Conservation (phyloP, 1,140 invertebrate genomes). For the Eriosoma lanigerum region DNA sequence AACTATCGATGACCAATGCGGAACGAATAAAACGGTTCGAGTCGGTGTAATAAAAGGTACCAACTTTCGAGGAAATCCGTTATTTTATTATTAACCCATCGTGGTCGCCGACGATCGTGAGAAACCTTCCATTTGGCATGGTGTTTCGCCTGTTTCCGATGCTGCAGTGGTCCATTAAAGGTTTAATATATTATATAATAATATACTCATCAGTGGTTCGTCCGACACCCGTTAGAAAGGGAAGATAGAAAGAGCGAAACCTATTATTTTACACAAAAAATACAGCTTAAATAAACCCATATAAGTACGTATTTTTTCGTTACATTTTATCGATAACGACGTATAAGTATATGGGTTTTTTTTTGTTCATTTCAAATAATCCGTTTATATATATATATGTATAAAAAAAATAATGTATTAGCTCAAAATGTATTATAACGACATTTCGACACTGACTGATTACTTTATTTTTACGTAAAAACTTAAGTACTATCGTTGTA, state of each 20-base stretch:
- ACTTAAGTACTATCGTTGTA: neutral
- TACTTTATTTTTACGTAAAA: neutral
- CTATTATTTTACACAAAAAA: neutral
- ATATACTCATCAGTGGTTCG: too few species aligned
- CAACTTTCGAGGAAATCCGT: conserved; percentile 6
- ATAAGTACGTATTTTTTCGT: too few species aligned
- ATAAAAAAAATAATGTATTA: too few species aligned
- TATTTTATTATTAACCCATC: conserved; percentile 29
- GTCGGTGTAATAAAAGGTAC: conserved; percentile 2
- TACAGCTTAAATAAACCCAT: too few species aligned
- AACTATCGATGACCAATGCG: neutral
- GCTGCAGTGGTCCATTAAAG: neutral
- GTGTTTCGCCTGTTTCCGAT: neutral
- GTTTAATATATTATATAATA: conserved; percentile 3
- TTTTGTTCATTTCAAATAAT: too few species aligned
- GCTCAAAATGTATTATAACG: too few species aligned
- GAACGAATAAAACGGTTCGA: neutral
- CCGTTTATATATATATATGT: neutral
- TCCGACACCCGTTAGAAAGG: neutral
- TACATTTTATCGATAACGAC: too few species aligned
- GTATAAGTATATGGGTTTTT: too few species aligned
- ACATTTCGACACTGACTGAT: conserved; percentile 7
- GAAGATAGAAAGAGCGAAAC: neutral
- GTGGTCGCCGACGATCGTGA: conserved; percentile 16
- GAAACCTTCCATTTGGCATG: conserved; percentile 27